phyloP scores from a whole-genome alignment of 2,113 vertebrate genomes.

The Muntiacus reevesi region DNA sequence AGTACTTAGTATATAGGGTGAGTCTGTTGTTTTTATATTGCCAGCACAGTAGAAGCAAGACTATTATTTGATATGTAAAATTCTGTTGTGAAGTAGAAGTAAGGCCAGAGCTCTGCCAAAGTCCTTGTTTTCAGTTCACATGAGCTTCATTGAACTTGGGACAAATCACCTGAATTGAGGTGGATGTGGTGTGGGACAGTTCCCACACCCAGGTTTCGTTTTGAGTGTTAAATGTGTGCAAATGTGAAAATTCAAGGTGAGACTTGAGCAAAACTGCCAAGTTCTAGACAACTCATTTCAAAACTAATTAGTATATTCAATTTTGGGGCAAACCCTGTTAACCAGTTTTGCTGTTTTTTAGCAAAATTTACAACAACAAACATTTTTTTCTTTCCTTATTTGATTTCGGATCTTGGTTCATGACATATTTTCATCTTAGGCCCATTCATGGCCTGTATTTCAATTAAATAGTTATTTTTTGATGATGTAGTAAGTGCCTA shows the following conservation, averaged over 20 bases:
- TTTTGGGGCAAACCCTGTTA: slow-evolving; percentile 54
- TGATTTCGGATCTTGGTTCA: background rate
- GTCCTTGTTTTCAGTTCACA: slow-evolving; percentile 58
- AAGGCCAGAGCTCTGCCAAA: background rate
- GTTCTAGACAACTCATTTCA: slow-evolving; percentile 59
- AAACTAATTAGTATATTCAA: slow-evolving; percentile 69
- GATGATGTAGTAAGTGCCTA: background rate
- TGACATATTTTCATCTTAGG: slow-evolving; percentile 18
- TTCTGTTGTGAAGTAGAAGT: background rate
- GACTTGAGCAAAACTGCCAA: slow-evolving; percentile 60
- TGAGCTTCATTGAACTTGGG: slow-evolving; percentile 65
- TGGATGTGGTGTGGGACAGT: slow-evolving; percentile 64
- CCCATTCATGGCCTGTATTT: background rate
- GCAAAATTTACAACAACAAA: slow-evolving; percentile 49
- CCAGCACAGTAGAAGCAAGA: background rate
- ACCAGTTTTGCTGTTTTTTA: slow-evolving; percentile 45
- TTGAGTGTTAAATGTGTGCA: slow-evolving; percentile 65
- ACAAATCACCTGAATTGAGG: slow-evolving; percentile 54
- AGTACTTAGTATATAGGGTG: background rate
- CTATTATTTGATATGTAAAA: background rate
- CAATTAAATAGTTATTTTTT: background rate
- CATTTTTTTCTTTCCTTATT: slow-evolving; percentile 24
- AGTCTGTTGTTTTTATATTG: background rate
- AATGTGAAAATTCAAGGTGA: slow-evolving; percentile 67
- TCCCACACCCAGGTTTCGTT: slow-evolving; percentile 66